Base-by-base conservation (phyloP, 2,888 invertebrate genomes). In the Parelbella ahira region DNA sequence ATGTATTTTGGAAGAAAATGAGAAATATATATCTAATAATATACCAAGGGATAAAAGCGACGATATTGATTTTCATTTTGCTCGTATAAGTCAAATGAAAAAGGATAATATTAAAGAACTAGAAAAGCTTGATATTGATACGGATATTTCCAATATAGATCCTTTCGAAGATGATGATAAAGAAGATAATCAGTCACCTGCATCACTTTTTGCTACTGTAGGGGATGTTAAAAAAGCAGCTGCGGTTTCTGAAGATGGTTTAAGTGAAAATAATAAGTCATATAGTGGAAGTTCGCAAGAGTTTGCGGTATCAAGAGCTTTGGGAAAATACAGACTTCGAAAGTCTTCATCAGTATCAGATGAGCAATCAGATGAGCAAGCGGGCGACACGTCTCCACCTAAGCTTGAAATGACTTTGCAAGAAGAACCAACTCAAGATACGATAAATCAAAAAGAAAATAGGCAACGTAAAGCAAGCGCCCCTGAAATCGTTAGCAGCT, bases 221-320 rank as follows among this genome's bases (percentile, higher is more conserved):
- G 94, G 94, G 9, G 94, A 94, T 49, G 90, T 91, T 0, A 93
- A 93, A 76, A 90, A 91, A 53, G 88, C 89, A 27, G 86, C 89
- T 0, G 86, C 82, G 12, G 83, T 88, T 15, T 89, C 90, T 10
- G 92, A 92, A 51, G 92, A 92, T 63, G 72, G 72, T 10, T 83
- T 88, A 9, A 89, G 81, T 51, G 90, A 90, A 49, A 89, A 81
- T 30, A 84, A 77, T 48, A 86, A 86, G 52, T 80, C 87, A 1
- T 90, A 89, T 42, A 88, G 90, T 46, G 91, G 92, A 9, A 90
- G 93, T 7, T 92, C 93, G 4, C 93, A 94, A 90, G 95, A 95
- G 66, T 95, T 95, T 72, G 94, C 94, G 0, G 95, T 94, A 0
- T 94, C 94, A 0, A 81, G 94, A 61, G 94, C 94, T 0, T 77